These are phyloP conservation scores for Dysmachus trigonus DNA, from an alignment of 2,888 invertebrate species.

Conservation along the genomic window DNA sequence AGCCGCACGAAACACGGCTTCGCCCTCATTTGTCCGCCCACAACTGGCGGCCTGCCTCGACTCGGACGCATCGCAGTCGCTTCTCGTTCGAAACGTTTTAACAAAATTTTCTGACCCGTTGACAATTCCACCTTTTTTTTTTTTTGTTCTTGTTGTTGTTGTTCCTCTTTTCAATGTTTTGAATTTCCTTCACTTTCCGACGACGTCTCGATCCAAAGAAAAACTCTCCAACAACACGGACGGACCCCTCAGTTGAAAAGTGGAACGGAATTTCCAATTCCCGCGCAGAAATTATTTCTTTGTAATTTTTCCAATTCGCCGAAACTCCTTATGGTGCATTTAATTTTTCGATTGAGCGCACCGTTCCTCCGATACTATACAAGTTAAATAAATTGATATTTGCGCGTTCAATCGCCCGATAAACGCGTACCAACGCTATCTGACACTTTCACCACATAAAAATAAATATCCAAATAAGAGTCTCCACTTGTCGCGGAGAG, in stretches of 20 bases:
- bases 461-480: slow-evolving; percentile 37
- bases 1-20: slow-evolving; percentile 61
- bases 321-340: neutral
- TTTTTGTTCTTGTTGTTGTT: neutral
- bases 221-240: neutral
- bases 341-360: neutral
- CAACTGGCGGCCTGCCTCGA: slow-evolving; percentile 38
- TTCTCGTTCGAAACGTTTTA: neutral
- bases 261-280: slow-evolving; percentile 31
- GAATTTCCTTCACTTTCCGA: neutral
- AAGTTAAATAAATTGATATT: neutral
- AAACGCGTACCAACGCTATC: slow-evolving; percentile 47
- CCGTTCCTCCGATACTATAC: neutral
- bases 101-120: neutral
- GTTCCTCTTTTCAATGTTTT: neutral
- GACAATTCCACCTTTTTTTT: neutral
- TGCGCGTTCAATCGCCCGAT: neutral
- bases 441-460: slow-evolving; percentile 49
- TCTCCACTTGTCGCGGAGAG: slow-evolving; percentile 24
- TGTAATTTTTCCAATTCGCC: neutral
- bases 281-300: slow-evolving; percentile 44
- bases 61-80: slow-evolving; percentile 35
- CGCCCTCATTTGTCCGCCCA: slow-evolving; percentile 54
- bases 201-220: slow-evolving; percentile 39
- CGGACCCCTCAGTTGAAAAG: neutral